Conservation (phyloP, 2,113 vertebrate genomes). For the Sinocyclocheilus grahami region DNA sequence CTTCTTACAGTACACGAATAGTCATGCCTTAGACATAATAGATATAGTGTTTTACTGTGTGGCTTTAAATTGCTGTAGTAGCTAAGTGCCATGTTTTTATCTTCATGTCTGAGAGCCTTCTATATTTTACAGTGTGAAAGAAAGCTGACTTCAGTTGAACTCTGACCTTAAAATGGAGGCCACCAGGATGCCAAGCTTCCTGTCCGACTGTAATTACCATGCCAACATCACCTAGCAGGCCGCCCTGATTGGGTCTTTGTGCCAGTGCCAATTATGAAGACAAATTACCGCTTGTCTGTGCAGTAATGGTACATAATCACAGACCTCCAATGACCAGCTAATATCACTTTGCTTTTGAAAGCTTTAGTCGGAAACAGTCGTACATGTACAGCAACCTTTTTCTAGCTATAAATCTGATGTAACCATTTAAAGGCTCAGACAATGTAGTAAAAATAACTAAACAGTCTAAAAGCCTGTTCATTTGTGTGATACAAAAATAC, state of each 20-base stretch:
- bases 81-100: background rate
- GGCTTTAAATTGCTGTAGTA: background rate
- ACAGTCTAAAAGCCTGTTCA: background rate
- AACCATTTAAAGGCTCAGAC: background rate
- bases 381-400: background rate
- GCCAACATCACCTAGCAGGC: slow-evolving; percentile 20
- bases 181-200: slow-evolving; percentile 24
- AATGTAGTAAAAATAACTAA: slow-evolving; percentile 6
- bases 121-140: background rate
- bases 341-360: slow-evolving; percentile 40
- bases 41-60: background rate
- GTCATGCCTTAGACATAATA: background rate
- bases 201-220: slow-evolving; percentile 38
- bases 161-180: slow-evolving; percentile 18
- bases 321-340: slow-evolving; percentile 35
- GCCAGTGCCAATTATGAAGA: slow-evolving; percentile 24
- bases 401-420: background rate
- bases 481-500: background rate
- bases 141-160: background rate
- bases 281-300: slow-evolving; percentile 44
- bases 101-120: background rate
- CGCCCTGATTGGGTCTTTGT: slow-evolving; percentile 35
- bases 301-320: slow-evolving; percentile 31
- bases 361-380: slow-evolving; percentile 17
- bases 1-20: background rate